Evolutionary conservation across 2,888 invertebrate species (phyloP).

Genomic region (Panopea generosa): DNA sequence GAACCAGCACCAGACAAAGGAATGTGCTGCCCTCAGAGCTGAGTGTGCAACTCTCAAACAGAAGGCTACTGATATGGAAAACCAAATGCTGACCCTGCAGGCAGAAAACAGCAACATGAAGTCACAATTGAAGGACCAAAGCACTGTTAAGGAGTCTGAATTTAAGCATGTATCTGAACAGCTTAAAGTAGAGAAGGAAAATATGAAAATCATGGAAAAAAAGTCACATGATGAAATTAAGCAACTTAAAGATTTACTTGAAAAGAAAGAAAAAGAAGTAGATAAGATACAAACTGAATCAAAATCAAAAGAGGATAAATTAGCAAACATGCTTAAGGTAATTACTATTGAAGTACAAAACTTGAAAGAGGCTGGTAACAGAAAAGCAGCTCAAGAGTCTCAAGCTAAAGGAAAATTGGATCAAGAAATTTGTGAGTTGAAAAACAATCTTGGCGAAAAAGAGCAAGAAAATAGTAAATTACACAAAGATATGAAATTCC

Average conservation of each 20-base stretch:
- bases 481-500: slow-evolving; percentile 60
- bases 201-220: slow-evolving; percentile 59
- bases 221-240: slow-evolving; percentile 51
- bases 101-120: slow-evolving; percentile 51
- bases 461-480: slow-evolving; percentile 45
- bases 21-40: slow-evolving; percentile 43
- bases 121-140: slow-evolving; percentile 51
- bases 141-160: slow-evolving; percentile 52
- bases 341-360: slow-evolving; percentile 52
- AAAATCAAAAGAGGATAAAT: slow-evolving; percentile 50
- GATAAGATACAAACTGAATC: slow-evolving; percentile 47
- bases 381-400: slow-evolving; percentile 53
- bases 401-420: slow-evolving; percentile 56
- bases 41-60: slow-evolving; percentile 56
- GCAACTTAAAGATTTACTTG: slow-evolving; percentile 59
- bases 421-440: slow-evolving; percentile 51
- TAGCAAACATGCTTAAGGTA: slow-evolving; percentile 43
- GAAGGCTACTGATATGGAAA: slow-evolving; percentile 50
- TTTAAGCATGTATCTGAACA: slow-evolving; percentile 45
- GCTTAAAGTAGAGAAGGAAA: slow-evolving; percentile 56
- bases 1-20: slow-evolving; percentile 53
- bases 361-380: slow-evolving; percentile 45
- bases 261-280: slow-evolving; percentile 69
- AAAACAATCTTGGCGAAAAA: slow-evolving; percentile 26
- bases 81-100: slow-evolving; percentile 35